phyloP scores from a whole-genome alignment of 2,888 invertebrate genomes.

The Schizotus pectinicornis region DNA sequence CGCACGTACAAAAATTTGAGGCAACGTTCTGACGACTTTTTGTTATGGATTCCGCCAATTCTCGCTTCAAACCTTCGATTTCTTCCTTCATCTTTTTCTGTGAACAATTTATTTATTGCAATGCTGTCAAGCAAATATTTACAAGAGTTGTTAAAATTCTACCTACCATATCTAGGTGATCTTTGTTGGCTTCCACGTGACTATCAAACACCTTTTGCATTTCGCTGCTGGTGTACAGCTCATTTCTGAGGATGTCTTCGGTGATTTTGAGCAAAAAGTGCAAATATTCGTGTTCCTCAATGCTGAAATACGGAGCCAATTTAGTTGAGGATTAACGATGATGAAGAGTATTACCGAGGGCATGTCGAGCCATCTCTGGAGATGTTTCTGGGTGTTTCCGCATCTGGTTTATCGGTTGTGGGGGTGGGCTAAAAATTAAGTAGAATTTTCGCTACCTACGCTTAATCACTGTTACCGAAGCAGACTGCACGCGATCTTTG shows the following conservation, averaged over 20 bases:
- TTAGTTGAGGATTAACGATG: not conserved
- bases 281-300: constrained; percentile 52
- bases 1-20: no score
- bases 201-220: constrained; percentile 61
- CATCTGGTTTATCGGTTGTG: no score
- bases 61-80: constrained; percentile 8
- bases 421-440: no score
- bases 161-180: constrained; percentile 58
- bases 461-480: no score
- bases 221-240: constrained; percentile 62
- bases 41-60: not conserved
- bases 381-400: no score
- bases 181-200: constrained; percentile 60
- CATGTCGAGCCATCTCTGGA: no score
- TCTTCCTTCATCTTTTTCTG: constrained; percentile 37
- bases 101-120: no score
- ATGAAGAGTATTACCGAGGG: no score
- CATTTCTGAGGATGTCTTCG: constrained; percentile 63
- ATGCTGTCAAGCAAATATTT: no score
- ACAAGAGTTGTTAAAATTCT: not conserved
- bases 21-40: no score
- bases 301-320: not conserved
- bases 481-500: no score
- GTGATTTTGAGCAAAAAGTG: constrained; percentile 59
- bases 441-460: no score